A percentile compares a stretch with the other conserved stretches of the same genome.
Conservation (phyloP, 2,797 vertebrate species). For the Pristis pectinata region DNA sequence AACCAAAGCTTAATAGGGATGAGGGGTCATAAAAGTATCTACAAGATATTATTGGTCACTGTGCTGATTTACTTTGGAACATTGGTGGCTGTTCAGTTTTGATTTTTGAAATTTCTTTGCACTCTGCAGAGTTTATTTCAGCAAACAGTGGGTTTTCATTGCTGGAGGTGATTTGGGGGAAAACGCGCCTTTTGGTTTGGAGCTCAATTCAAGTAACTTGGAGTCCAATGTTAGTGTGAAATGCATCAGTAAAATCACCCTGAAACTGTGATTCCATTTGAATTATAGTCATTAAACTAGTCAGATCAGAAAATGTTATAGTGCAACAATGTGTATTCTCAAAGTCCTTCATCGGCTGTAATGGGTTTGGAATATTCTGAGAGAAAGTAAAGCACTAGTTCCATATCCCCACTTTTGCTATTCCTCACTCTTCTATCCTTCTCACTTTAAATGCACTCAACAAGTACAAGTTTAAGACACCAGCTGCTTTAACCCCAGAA, state of each 20-base stretch:
- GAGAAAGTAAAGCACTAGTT: too few species aligned
- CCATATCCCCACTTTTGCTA: too few species aligned
- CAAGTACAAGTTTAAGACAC: too few species aligned
- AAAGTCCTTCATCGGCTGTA: too few species aligned
- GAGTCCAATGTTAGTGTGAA: neutral
- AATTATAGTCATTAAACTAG: neutral
- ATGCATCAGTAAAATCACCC: too few species aligned
- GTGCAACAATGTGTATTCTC: too few species aligned
- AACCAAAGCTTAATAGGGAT: neutral
- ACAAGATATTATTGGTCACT: neutral
- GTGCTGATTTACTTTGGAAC: neutral
- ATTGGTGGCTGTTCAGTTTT: neutral
- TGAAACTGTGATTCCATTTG: neutral
- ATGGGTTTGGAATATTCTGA: too few species aligned
- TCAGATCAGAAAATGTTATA: neutral
- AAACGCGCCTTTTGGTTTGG: neutral
- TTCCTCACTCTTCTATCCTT: too few species aligned
- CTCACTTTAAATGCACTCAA: too few species aligned
- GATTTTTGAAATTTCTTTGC: neutral
- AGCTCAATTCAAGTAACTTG: neutral
- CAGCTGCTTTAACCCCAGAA: too few species aligned
- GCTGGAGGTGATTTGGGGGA: neutral
- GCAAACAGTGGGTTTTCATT: neutral
- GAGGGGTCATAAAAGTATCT: neutral
- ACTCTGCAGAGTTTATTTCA: neutral